Evolutionary conservation across 2,797 vertebrate species (phyloP).

Genomic region (Scarus forsteni): DNA sequence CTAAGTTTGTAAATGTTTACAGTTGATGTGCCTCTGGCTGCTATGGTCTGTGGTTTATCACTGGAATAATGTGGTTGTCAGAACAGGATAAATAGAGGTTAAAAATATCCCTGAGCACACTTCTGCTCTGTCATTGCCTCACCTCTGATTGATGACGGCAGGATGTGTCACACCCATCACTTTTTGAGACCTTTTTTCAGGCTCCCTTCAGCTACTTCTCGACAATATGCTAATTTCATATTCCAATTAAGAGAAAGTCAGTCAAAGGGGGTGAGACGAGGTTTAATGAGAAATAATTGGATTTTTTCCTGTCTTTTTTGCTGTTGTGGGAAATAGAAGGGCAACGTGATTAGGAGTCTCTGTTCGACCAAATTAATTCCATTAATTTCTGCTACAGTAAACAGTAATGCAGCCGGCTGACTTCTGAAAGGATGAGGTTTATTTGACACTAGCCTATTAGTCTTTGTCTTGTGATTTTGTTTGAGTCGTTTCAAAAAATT

Average conservation of each 20-base stretch:
- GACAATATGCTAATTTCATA: conserved; percentile 73
- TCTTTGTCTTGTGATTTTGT: conserved; percentile 8
- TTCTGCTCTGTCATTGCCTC: conserved; percentile 39
- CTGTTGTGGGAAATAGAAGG: conserved; percentile 31
- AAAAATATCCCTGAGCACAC: conserved; percentile 66
- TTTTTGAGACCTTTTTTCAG: conserved; percentile 11
- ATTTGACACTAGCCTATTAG: conserved; percentile 26
- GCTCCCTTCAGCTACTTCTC: conserved; percentile 64
- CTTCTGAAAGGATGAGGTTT: conserved; percentile 17
- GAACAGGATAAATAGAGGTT: conserved; percentile 65
- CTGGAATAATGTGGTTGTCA: conserved; percentile 46
- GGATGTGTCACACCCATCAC: conserved; percentile 56
- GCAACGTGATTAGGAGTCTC: conserved; percentile 36
- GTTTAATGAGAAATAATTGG: conserved; percentile 65
- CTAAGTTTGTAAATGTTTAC: conserved; percentile 45
- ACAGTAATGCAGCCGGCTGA: conserved; percentile 21
- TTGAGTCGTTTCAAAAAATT: not conserved
- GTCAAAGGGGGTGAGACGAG: conserved; percentile 64
- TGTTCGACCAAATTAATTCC: conserved; percentile 40
- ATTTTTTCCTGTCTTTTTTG: conserved; percentile 29
- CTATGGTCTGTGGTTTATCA: conserved; percentile 21
- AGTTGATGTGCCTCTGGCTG: conserved; percentile 36
- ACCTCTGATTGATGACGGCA: conserved; percentile 61
- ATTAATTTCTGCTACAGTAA: conserved; percentile 46
- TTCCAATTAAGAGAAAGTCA: conserved; percentile 74